Evolutionary conservation across 2,113 vertebrate genomes (phyloP).

Genomic region (Gobiocypris rarus): DNA sequence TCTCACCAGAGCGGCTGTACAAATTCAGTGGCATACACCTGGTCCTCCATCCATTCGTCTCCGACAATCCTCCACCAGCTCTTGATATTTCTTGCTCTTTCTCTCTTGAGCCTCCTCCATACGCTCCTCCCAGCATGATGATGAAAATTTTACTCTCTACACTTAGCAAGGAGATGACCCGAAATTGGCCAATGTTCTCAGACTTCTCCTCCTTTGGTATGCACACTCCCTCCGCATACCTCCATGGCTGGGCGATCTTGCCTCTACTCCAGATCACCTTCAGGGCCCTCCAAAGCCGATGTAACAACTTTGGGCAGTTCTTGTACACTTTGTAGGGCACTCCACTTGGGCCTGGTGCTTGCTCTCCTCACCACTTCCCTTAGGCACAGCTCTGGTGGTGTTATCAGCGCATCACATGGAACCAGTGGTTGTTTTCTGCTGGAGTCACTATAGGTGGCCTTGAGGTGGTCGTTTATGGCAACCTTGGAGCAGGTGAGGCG

Average conservation of each 20-base stretch:
- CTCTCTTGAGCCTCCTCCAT: too few species aligned
- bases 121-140: too few species aligned
- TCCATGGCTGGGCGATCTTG: background rate
- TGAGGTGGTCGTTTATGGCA: background rate
- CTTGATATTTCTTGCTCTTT: too few species aligned
- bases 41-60: too few species aligned
- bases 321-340: background rate
- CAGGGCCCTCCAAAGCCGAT: background rate
- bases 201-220: background rate
- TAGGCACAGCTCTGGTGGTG: background rate
- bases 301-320: background rate
- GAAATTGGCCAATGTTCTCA: background rate
- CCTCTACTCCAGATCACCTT: too few species aligned
- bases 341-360: constrained; percentile 21
- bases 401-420: constrained; percentile 6
- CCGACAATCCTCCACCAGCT: too few species aligned
- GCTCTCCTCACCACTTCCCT: constrained; percentile 19
- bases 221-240: too few species aligned
- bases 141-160: too few species aligned
- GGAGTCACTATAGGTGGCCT: constrained; percentile 9
- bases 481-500: constrained; percentile 11
- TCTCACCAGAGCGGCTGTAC: too few species aligned
- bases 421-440: background rate
- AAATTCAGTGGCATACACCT: too few species aligned
- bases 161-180: too few species aligned